phyloP scores from a whole-genome alignment of 2,888 invertebrate species.

The Stenchaetothrips biformis region DNA sequence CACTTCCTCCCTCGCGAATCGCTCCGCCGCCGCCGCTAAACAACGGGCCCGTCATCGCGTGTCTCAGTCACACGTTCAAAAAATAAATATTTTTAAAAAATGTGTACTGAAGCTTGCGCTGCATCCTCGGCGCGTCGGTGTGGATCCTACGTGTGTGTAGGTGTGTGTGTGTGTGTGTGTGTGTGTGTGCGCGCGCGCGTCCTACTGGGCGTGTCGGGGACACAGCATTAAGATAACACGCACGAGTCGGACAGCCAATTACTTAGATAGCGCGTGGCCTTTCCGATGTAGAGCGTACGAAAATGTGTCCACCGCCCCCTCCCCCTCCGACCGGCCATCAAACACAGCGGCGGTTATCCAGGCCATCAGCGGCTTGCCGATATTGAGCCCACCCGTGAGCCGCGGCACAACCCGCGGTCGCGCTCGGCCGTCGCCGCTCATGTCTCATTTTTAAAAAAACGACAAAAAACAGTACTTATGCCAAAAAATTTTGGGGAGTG shows the following conservation, averaged over 20 bases:
- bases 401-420: neutral
- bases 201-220: neutral
- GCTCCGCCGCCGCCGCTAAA: neutral
- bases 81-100: no score
- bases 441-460: neutral
- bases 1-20: neutral
- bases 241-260: constrained; percentile 21
- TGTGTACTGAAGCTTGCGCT: no score
- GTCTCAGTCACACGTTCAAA: no score
- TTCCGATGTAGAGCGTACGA: neutral
- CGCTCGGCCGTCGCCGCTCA: neutral
- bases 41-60: no score
- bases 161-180: constrained; percentile 4
- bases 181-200: neutral
- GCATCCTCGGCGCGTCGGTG: no score
- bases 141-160: neutral
- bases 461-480: no score
- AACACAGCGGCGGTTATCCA: neutral
- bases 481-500: no score
- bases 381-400: neutral
- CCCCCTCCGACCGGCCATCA: neutral
- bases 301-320: neutral
- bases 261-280: neutral
- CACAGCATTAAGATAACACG: constrained; percentile 18
- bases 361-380: neutral